Evolutionary conservation across 1,140 invertebrate species (phyloP).

Genomic region (Cyphomyrmex costatus): DNA sequence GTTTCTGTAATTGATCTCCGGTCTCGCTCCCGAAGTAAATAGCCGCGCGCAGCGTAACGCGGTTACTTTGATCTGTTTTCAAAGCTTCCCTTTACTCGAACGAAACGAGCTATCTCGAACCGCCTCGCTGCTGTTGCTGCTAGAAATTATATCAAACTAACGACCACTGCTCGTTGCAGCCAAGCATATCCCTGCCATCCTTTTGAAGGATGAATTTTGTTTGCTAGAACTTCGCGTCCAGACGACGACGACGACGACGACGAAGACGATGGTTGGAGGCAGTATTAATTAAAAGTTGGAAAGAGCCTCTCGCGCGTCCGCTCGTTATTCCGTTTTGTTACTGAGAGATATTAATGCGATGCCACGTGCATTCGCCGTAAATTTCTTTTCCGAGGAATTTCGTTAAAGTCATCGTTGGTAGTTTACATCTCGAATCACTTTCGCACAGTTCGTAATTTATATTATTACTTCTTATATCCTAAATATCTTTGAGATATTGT

Average conservation of each 20-base stretch:
- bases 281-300: conserved; percentile 63
- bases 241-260: conserved; percentile 12
- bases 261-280: background rate
- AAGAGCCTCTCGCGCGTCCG: conserved; percentile 32
- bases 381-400: conserved; percentile 10
- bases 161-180: conserved; percentile 39
- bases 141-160: conserved; percentile 61
- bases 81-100: conserved; percentile 48
- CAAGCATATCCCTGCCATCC: conserved; percentile 41
- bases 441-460: background rate
- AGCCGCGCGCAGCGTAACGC: conserved; percentile 37
- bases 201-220: conserved; percentile 60
- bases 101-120: conserved; percentile 28
- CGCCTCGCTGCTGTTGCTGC: background rate
- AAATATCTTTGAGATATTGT: background rate
- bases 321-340: conserved; percentile 48
- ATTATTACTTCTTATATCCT: conserved; percentile 1
- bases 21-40: conserved; percentile 55
- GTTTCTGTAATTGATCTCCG: conserved; percentile 61
- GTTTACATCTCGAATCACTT: conserved; percentile 26
- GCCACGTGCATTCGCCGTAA: conserved; percentile 6
- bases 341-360: conserved; percentile 55
- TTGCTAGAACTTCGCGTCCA: conserved; percentile 34
- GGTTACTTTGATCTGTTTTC: conserved; percentile 64
- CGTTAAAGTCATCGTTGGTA: conserved; percentile 26